Evolutionary conservation across 2,113 vertebrate species (phyloP), one percentile per base, ranked within the genome.

Genomic region (Smithornis capensis): DNA sequence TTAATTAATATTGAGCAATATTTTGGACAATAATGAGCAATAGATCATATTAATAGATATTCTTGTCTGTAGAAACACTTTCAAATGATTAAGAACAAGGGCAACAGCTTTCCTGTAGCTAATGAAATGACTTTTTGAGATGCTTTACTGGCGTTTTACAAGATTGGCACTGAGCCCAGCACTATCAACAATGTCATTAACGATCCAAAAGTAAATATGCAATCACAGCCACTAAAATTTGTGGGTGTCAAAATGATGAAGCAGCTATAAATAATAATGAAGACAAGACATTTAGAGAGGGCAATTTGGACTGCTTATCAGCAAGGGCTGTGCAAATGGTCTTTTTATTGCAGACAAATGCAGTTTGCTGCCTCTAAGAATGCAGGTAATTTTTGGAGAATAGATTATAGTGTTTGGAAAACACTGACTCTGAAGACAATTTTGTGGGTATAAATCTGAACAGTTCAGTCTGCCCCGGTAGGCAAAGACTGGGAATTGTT

Each of bases 131-230:
- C 89, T 94, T 68, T 92, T 83, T 94, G 83, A 93, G 91, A 67
- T 71, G 56, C 56, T 92, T 83, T 90, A 50, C 76, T 81, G 76
- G 52, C 83, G 78, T 80, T 94, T 95, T 91, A 71, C 86, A 91
- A 59, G 83, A 83, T 42, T 97, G 96, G 92, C 96, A 68, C 52
- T 21, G 55, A 94, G 94, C 95, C 94, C 91, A 89, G 89, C 44
- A 21, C 89, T 81, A 91, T 94, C 94, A 95, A 82, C 83, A 70
- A 65, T 90, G 83, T 87, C 92, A 89, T 94, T 92, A 96, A 75
- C 78, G 95, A 95, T 90, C 91, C 64, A 67, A 89, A 92, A 87
- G 95, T 78, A 97, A 97, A 96, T 93, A 94, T 83, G 83, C 92
- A 96, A 87, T 96, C 92, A 94, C 68, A 44, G 83, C 69, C 37